Conservation (phyloP, 1,140 invertebrate species). For the Leptinotarsa defecta region DNA sequence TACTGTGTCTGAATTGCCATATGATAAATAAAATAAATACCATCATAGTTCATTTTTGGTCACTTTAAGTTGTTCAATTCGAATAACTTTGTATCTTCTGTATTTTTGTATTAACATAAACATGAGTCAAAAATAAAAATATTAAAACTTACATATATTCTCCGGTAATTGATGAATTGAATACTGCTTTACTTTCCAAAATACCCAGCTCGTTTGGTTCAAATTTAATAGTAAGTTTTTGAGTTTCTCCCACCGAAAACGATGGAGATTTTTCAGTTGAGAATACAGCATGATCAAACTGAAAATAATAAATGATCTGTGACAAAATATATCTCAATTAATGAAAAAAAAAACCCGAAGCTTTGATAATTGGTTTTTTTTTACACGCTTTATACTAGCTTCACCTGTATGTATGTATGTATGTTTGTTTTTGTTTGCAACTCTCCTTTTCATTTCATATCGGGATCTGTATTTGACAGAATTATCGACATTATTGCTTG, state of each 20-base stretch:
- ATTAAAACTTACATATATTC: constrained; percentile 38
- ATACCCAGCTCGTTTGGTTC: constrained; percentile 41
- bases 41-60: background rate
- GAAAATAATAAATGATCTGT: constrained; percentile 23
- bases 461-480: no score
- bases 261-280: constrained; percentile 25
- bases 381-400: no score
- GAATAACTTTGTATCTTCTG: background rate
- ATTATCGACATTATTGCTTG: no score
- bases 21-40: background rate
- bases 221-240: constrained; percentile 36
- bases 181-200: constrained; percentile 32
- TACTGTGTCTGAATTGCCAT: no score
- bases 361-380: background rate
- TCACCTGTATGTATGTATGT: no score
- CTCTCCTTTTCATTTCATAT: no score
- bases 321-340: background rate
- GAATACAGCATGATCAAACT: constrained; percentile 42
- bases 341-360: background rate
- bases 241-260: constrained; percentile 25
- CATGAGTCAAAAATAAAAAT: background rate
- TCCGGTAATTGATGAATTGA: constrained; percentile 40
- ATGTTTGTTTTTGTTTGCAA: no score
- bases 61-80: no score
- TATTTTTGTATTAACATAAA: background rate